phyloP scores from a whole-genome alignment of 2,888 invertebrate species.

The Eutolmus rufibarbis region DNA sequence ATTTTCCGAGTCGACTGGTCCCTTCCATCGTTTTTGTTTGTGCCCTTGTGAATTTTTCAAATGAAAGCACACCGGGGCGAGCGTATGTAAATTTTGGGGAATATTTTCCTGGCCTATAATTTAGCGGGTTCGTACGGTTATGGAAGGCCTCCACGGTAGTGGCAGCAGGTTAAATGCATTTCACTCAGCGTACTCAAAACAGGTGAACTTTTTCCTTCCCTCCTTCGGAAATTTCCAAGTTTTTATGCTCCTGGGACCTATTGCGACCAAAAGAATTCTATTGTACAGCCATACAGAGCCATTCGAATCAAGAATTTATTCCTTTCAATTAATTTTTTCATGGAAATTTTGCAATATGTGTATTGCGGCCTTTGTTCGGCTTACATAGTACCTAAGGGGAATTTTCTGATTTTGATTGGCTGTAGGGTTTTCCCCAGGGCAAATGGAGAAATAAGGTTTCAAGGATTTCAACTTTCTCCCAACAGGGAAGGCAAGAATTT shows the following conservation, averaged over 20 bases:
- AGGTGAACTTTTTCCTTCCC: neutral
- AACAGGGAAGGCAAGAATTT: too few species aligned
- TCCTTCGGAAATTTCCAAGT: neutral
- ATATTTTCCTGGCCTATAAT: slow-evolving; percentile 15
- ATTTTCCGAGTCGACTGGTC: slow-evolving; percentile 12
- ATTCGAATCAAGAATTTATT: neutral
- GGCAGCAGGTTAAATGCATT: neutral
- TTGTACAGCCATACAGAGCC: neutral
- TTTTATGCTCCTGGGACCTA: neutral
- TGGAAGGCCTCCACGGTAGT: neutral
- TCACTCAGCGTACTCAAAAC: neutral
- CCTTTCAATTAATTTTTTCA: neutral
- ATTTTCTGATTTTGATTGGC: neutral
- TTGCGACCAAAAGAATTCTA: neutral
- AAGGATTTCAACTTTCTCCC: neutral
- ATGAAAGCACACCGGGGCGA: neutral
- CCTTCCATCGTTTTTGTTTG: slow-evolving; percentile 17
- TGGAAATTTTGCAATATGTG: neutral
- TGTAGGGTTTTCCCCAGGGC: neutral
- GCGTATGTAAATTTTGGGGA: neutral
- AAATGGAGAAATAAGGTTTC: neutral
- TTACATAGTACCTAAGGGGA: neutral
- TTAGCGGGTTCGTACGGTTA: neutral
- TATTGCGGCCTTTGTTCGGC: neutral
- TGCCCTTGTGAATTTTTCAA: slow-evolving; percentile 21